Evolutionary conservation across 2,797 vertebrate genomes (phyloP), one percentile per base, ranked within the genome.

Genomic region (Otus scops): DNA sequence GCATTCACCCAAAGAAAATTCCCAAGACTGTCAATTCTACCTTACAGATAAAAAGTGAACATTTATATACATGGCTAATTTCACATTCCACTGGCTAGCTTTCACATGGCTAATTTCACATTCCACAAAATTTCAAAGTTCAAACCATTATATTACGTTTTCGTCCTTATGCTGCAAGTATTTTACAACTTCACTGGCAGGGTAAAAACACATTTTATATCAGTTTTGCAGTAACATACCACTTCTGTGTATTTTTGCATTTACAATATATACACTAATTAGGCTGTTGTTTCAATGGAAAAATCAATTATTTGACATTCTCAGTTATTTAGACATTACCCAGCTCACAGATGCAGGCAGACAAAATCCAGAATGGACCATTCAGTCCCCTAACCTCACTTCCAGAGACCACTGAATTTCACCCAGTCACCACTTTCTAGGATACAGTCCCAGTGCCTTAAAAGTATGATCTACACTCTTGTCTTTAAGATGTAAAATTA

Each of bases 271-370:
- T 38, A 78, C 47, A n/a, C 39, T 85, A 92, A 94, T 79, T 86
- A 96, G 65, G 70, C 54, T 63, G 34, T 23, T 76, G 59, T 80
- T 88, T 95, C 75, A 91, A 61, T 63, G 95, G 95, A 96, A 97
- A 96, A 95, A 94, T 95, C 95, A 97, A 97, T 97, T 65, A n/a
- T 63, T 92, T 94, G 77, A 92, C 84, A 76, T 84, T 88, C 76
- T 79, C 60, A 45, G 27, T 94, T 79, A 92, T 94, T 91, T 91
- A 94, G 51, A 73, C 3, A 1, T 63, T 84, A 65, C 12, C 34
- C 57, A 45, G 54, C 39, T 84, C 85, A 88, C 28, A 92, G 51
- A 51, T 26, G 14, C 28, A 36, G 4, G 30, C 32, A 28, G 27
- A 51, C 26, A 81, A 92, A 92, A 88, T 24, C 23, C 16, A 82